These are phyloP conservation scores for Heliconius congener DNA, from an alignment of 1,140 invertebrate species.

Conservation along the genomic window DNA sequence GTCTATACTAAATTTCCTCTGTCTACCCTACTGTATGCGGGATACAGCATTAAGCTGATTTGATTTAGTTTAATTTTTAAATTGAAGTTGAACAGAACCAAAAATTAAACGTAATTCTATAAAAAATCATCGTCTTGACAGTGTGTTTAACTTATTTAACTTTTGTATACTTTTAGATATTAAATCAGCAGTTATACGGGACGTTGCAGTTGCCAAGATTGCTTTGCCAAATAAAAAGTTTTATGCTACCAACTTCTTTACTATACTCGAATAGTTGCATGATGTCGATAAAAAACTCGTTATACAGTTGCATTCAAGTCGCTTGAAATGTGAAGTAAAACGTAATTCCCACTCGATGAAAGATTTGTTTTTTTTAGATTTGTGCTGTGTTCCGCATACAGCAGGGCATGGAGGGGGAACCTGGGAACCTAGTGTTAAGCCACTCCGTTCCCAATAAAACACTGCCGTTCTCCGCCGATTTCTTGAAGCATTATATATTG, in stretches of 20 bases:
- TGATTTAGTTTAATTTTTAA: no score
- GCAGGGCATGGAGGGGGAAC: background rate
- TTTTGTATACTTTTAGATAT: background rate
- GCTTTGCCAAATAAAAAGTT: conserved; percentile 22
- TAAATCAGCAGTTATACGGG: background rate
- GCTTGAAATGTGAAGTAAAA: background rate
- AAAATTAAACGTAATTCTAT: background rate
- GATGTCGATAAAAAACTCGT: background rate
- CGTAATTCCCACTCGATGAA: background rate
- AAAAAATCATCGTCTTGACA: background rate
- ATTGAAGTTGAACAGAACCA: no score
- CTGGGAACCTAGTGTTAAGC: background rate
- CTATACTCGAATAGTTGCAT: background rate
- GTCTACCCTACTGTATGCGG: no score
- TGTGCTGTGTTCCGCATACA: background rate
- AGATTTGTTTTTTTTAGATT: background rate
- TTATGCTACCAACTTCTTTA: background rate
- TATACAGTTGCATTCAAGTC: background rate
- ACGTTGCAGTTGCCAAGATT: conserved; percentile 8
- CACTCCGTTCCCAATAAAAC: no score
- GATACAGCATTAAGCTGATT: no score
- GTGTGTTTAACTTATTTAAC: background rate
- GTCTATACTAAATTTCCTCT: no score
- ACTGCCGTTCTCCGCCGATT: background rate
- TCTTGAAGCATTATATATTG: background rate